Percentiles rank a stretch among this genome's conserved stretches.
Evolutionary conservation across 2,113 vertebrate genomes (phyloP).

Genomic region (Crypturellus undulatus): DNA sequence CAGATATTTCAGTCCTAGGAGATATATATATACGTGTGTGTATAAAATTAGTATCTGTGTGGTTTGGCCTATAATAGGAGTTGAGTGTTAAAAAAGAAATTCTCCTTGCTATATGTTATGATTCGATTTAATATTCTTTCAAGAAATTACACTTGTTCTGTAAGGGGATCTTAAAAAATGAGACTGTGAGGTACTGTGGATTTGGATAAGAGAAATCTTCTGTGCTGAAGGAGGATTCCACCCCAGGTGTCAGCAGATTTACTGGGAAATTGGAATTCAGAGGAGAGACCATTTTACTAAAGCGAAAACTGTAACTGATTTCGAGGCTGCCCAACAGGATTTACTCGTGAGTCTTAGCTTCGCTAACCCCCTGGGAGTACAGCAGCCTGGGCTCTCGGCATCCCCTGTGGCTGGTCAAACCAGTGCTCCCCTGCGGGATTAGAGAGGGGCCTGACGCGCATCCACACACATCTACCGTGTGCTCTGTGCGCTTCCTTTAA

Average conservation of each 20-base stretch:
- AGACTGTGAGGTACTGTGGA: not conserved
- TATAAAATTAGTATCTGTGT: too few species aligned
- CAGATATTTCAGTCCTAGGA: not conserved
- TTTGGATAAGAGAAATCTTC: not conserved
- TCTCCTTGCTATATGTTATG: not conserved
- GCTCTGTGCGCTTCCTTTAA: not conserved
- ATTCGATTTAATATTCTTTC: not conserved
- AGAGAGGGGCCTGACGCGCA: not conserved
- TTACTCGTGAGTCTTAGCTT: not conserved
- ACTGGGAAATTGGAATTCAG: not conserved
- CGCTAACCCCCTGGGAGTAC: not conserved
- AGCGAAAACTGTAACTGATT: not conserved
- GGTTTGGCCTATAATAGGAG: not conserved
- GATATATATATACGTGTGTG: too few species aligned
- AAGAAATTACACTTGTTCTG: not conserved
- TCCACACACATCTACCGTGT: not conserved
- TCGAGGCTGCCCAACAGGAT: not conserved
- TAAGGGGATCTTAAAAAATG: not conserved
- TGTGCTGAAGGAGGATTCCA: not conserved
- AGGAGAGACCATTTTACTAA: not conserved
- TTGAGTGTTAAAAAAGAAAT: not conserved
- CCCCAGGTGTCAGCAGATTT: accelerated
- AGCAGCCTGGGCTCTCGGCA: not conserved
- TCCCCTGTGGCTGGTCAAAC: not conserved
- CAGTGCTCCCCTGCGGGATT: not conserved